phyloP scores from a whole-genome alignment of 2,888 invertebrate genomes.

The Neoaliturus tenellus region DNA sequence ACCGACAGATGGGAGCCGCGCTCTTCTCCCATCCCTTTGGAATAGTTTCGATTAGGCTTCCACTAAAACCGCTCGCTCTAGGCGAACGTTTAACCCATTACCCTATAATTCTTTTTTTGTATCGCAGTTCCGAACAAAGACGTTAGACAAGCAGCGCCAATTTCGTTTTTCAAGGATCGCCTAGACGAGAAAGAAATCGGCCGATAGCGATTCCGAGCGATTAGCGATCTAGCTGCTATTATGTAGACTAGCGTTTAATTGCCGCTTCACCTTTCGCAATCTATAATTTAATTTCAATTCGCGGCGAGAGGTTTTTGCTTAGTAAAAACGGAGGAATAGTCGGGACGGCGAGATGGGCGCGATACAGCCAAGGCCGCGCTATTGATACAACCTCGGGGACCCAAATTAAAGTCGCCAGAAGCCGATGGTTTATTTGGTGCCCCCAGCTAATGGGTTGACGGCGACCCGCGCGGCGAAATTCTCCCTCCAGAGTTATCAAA shows the following conservation, averaged over 20 bases:
- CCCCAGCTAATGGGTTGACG: slow-evolving; percentile 38
- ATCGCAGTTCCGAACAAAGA: slow-evolving; percentile 10
- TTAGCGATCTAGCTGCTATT: slow-evolving; percentile 39
- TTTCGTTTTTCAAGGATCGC: neutral
- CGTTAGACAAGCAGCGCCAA: neutral
- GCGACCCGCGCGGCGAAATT: slow-evolving; percentile 2
- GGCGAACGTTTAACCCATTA: slow-evolving; percentile 22
- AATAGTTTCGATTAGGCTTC: slow-evolving; percentile 6
- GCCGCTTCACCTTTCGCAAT: slow-evolving; percentile 4
- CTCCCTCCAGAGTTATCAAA: slow-evolving; percentile 41
- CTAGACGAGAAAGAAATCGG: slow-evolving; percentile 44
- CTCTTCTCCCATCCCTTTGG: neutral
- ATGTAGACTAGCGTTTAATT: slow-evolving; percentile 36
- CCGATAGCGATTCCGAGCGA: neutral
- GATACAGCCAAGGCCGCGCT: slow-evolving; percentile 16
- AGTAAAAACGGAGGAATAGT: slow-evolving; percentile 15
- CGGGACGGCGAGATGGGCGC: slow-evolving; percentile 21
- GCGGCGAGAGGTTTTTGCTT: slow-evolving; percentile 6
- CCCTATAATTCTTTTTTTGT: slow-evolving; percentile 11
- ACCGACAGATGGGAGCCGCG: neutral
- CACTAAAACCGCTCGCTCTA: neutral
- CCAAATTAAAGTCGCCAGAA: slow-evolving; percentile 45
- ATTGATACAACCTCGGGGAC: slow-evolving; percentile 34
- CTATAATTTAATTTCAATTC: slow-evolving; percentile 46
- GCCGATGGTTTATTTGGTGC: slow-evolving; percentile 38